Base-by-base conservation (phyloP, 2,888 invertebrate species). In the Eledona agricola region DNA sequence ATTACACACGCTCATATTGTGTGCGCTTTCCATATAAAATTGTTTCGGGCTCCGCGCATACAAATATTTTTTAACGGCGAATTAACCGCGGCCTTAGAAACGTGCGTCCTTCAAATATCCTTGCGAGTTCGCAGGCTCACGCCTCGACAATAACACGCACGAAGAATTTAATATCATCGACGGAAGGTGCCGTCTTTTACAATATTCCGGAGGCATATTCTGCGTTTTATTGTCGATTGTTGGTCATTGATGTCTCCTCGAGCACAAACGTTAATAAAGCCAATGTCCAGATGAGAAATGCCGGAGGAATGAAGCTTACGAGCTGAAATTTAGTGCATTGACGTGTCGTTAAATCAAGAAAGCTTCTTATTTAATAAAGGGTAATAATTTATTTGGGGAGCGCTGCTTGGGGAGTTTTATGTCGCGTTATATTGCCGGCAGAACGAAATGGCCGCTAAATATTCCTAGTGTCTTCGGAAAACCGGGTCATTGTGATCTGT, bases 131-230 rank as follows among this genome's bases (percentile, higher is more conserved):
- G n/a, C n/a, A n/a, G n/a, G n/a, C n/a, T n/a, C 46, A 60, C 58
- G 57, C 42, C 49, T 53, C 61, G 60, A 63, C 60, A 63, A 63
- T 62, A 63, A 63, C 59, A 63, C 63, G 63, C 60, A 58, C 55
- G 58, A 62, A 62, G 63, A 62, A 64, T 64, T 63, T 63, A 63
- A 62, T 62, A 64, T n/a, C n/a, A n/a, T 64, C 64, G 56, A 63
- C 60, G 51, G 26, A 26, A 26, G 22, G 20, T 29, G 25, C 34
- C 6, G 26, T 32, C 17, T 17, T 35, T 17, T 12, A 7, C 10
- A 42, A 42, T 42, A 35, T 34, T 35, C 26, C 22, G 22, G 12
- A 17, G 4, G 29, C 22, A 19, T 26, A 10, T n/a, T 26, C 13
- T 17, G 19, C 38, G 31, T 37, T 37, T 49, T 49, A 49, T 49